Base-by-base conservation (phyloP, 2,797 vertebrate genomes). In the Amphiprion clarkii region DNA sequence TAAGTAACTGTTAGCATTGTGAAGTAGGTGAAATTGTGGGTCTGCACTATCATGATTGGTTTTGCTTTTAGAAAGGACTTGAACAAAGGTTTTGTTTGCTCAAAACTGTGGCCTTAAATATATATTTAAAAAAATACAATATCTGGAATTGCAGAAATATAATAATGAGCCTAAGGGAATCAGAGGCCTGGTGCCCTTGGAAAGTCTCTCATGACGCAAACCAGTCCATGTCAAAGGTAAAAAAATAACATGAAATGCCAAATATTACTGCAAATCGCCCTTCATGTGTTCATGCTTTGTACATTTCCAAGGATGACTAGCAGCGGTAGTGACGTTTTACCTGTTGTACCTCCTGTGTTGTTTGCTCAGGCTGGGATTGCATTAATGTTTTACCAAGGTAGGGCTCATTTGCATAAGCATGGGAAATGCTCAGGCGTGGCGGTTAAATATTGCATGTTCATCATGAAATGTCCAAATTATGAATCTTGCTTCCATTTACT, bases 21-120 rank as follows among this genome's bases (percentile, higher is more conserved):
- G 40, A 42, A 42, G 27, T 27, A 27, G 27, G 27, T 27, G 4
- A 27, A 27, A 27, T 27, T 10, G 29, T 73, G 73, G 48, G 71
- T 83, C 54, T 46, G 42, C 55, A 51, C 59, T 79, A 48, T 79
- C 40, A 52, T 63, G 46, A 67, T 73, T 67, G 21, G 16, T 72
- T 80, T 74, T 78, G 27, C 16, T 86, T 81, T 82, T 62, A 71
- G 62, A 65, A 82, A 61, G 12, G 39, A 73, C 44, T 78, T 60
- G 31, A 40, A 59, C 12, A 29, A 23, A 8, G 27, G 74, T 64
- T 77, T 81, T 51, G 42, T 87, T 92, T 88, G 78, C 79, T 88
- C 65, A 69, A 88, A 90, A 86, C 79, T 89, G 93, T 94, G 93
- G 94, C 95, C 94, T 95, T 95, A 93, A 86, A 84, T 54, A 78